phyloP scores from a whole-genome alignment of 2,888 invertebrate genomes.

The Callimorpha dominula region DNA sequence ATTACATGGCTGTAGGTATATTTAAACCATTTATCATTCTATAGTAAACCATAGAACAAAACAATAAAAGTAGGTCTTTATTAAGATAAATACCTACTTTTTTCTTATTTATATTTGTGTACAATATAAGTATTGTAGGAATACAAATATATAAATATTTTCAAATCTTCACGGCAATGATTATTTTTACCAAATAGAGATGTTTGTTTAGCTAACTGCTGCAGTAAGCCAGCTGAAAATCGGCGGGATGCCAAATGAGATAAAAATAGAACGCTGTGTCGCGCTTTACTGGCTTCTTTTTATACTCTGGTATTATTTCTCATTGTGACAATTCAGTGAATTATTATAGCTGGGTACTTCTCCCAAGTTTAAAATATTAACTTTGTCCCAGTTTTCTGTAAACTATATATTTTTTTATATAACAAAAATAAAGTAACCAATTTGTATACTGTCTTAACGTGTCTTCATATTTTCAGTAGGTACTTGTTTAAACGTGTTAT shows the following conservation, averaged over 20 bases:
- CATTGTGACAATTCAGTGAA: neutral
- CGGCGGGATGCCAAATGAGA: neutral
- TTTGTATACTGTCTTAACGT: too few relatives aligned
- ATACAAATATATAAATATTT: neutral
- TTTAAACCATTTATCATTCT: too few relatives aligned
- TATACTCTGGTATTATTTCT: neutral
- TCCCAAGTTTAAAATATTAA: neutral
- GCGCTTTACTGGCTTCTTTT: neutral
- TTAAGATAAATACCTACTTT: too few relatives aligned
- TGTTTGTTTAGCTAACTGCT: slow-evolving; percentile 1
- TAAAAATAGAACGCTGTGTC: neutral
- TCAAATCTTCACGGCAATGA: neutral
- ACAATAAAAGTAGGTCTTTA: too few relatives aligned
- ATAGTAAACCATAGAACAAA: too few relatives aligned
- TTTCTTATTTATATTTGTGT: too few relatives aligned
- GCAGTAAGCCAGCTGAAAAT: neutral
- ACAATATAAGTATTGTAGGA: too few relatives aligned
- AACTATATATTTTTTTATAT: too few relatives aligned
- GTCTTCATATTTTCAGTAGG: too few relatives aligned
- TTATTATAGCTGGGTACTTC: neutral
- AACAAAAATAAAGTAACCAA: too few relatives aligned
- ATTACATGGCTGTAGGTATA: too few relatives aligned
- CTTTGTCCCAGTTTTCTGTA: neutral
- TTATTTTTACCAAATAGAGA: neutral
- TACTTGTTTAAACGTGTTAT: too few relatives aligned